Percentiles rank a stretch among this genome's conserved stretches.
Conservation (phyloP, 2,797 vertebrate species). For the Diglossa cyanea region DNA sequence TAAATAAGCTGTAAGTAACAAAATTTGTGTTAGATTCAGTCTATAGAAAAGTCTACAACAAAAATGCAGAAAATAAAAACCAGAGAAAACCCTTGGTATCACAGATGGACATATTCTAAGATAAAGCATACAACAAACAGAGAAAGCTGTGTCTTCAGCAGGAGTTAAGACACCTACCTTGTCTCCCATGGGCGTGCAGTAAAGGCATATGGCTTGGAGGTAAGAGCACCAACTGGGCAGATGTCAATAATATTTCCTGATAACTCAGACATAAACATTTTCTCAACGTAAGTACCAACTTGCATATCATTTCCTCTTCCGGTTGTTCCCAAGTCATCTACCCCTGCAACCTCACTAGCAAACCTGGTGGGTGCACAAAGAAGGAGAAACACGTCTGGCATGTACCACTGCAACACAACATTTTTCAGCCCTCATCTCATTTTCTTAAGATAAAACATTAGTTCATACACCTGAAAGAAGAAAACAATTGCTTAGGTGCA, state of each 20-base stretch:
- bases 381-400: background rate
- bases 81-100: background rate
- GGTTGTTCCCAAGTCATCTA: constrained; percentile 95
- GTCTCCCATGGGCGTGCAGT: constrained; percentile 93
- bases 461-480: background rate
- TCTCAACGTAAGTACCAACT: constrained; percentile 96
- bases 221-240: constrained; percentile 91
- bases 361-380: constrained; percentile 78
- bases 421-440: background rate
- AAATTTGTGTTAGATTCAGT: background rate
- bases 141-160: background rate
- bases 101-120: background rate
- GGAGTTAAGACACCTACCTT: constrained; percentile 75
- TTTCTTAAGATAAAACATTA: background rate
- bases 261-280: constrained; percentile 98
- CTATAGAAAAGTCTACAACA: background rate
- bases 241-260: constrained; percentile 92
- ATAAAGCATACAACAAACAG: background rate
- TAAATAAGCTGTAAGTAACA: background rate
- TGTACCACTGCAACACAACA: background rate
- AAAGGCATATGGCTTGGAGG: constrained; percentile 97
- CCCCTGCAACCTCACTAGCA: constrained; percentile 94
- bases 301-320: constrained; percentile 95
- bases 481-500: background rate
- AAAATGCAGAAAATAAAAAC: background rate